A percentile compares a stretch with the other conserved stretches of the same genome.
Conservation (phyloP, 2,797 vertebrate species). For the Syngnathus acus region DNA sequence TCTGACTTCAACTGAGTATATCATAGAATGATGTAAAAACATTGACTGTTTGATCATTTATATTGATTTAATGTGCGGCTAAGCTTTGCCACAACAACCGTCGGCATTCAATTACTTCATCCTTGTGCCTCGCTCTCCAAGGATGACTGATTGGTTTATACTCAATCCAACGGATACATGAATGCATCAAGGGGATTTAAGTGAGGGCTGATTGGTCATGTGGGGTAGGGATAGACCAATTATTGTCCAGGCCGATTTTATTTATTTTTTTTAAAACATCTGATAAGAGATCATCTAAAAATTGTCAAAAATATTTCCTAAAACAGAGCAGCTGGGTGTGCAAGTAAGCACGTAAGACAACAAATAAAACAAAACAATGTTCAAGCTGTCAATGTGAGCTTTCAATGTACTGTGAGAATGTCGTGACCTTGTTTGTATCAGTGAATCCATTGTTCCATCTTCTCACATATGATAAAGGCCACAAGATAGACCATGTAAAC, state of each 20-base stretch:
- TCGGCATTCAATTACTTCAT: too few relatives aligned
- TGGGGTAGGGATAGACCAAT: too few relatives aligned
- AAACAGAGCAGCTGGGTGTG: not conserved
- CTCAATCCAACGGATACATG: too few relatives aligned
- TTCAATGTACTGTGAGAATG: conserved; percentile 22
- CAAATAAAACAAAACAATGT: not conserved
- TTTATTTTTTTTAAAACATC: too few relatives aligned
- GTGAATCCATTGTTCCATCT: conserved; percentile 27
- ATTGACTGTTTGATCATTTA: too few relatives aligned
- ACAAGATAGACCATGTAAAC: conserved; percentile 23
- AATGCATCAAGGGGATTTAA: too few relatives aligned
- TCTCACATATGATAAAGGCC: conserved; percentile 15
- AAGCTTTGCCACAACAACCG: too few relatives aligned
- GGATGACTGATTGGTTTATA: too few relatives aligned
- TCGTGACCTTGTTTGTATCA: conserved; percentile 35
- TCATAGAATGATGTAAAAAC: not conserved
- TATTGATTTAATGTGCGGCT: too few relatives aligned
- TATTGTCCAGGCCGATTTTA: not conserved
- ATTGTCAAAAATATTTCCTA: not conserved
- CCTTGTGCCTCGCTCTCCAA: too few relatives aligned
- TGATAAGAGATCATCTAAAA: not conserved
- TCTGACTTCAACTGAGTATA: not conserved
- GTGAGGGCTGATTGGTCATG: too few relatives aligned
- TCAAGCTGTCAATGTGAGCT: conserved; percentile 17
- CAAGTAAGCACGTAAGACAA: not conserved